Base-by-base conservation (phyloP, 2,113 vertebrate species). In the Dromaius novaehollandiae region DNA sequence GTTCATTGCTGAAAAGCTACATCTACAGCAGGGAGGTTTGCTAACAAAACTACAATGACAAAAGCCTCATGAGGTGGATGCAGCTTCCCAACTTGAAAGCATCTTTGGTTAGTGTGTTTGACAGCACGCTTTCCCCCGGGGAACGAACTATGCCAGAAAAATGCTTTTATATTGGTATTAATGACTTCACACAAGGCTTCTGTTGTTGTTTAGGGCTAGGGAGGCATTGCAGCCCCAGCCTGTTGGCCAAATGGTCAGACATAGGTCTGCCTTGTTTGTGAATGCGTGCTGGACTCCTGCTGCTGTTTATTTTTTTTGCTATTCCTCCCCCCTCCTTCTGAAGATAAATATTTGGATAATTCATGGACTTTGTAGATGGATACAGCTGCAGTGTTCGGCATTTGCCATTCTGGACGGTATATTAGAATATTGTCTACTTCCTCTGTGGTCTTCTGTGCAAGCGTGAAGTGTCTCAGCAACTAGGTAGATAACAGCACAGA, bases 341-440 rank as follows among this genome's bases (percentile, higher is more conserved):
- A 86, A 94, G 85, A 83, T 80, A 96, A 95, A 82, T 88, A 74
- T 88, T 89, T 91, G 79, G 75, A 53, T 96, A 91, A 88, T 86
- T 64, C 42, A 22, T 63, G 79, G 91, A 42, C 79, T 95, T 90
- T 28, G 44, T 87, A 95, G 88, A 88, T 93, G 89, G 87, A 83
- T 89, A 68, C 55, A 95, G 82, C 85, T 93, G 84, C 82, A 38
- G 75, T 16, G 32, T 25, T 88, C 86, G 89, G 92, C 40, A 55
- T n/a, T 25, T 96, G 86, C 92, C 75, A 61, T 93, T 93, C 66
- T 63, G 63, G 74, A 34, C 2, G 2, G 56, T 71, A 4, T n/a
- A 24, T 50, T 86, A 12, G 71, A 55, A 46, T 71, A 68, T 34
- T 53, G 32, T 40, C 66, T 63, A 22, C 70, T 82, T 82, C 66